Evolutionary conservation across 2,113 vertebrate species (phyloP).

Genomic region (Tychaedon coryphoeus): DNA sequence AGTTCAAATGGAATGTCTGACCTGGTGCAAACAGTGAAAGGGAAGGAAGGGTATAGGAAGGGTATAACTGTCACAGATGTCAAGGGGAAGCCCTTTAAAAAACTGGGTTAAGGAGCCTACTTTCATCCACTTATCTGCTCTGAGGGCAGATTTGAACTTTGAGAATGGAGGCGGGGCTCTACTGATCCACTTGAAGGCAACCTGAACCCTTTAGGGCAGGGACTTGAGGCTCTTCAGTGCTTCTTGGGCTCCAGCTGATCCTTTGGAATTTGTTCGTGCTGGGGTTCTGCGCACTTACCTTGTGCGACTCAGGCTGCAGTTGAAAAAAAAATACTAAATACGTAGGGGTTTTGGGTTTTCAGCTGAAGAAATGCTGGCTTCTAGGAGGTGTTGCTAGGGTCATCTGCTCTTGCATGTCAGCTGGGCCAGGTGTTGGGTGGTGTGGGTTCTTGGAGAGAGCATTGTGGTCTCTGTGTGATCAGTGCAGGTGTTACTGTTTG

Average conservation of each 20-base stretch:
- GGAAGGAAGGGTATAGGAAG: neutral
- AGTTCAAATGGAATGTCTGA: neutral
- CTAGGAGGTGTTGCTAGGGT: fast-evolving
- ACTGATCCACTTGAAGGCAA: neutral
- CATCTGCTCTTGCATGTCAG: fast-evolving
- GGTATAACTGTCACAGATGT: fast-evolving
- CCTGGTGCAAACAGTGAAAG: neutral
- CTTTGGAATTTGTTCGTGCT: neutral
- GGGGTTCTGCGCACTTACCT: neutral
- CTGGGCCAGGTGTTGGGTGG: neutral
- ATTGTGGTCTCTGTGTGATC: neutral
- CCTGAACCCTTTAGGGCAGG: neutral
- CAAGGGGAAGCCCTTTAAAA: neutral
- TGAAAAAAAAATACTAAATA: neutral
- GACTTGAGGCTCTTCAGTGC: neutral
- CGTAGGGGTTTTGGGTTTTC: fast-evolving
- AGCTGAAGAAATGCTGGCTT: neutral
- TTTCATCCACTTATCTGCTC: neutral
- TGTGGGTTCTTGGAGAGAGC: neutral
- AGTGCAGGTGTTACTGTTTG: neutral
- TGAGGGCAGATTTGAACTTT: neutral
- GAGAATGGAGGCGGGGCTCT: neutral
- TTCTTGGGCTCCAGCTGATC: neutral
- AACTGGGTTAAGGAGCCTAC: neutral
- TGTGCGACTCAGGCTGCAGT: neutral